These are phyloP conservation scores for Drosophila testacea DNA, from an alignment of 2,888 invertebrate species.

Conservation along the genomic window DNA sequence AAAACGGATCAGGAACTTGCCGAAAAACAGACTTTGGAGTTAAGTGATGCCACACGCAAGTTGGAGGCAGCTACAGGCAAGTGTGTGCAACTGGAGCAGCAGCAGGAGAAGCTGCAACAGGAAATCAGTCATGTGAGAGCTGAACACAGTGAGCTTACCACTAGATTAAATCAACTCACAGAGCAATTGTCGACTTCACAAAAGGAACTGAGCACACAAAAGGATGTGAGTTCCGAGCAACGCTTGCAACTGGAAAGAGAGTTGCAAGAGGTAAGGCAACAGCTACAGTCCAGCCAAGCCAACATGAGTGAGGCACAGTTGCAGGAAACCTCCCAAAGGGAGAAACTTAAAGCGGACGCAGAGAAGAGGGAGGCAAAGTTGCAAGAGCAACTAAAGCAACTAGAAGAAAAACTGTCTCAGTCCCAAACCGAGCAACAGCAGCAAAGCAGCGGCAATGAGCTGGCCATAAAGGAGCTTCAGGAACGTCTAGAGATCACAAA, in stretches of 20 bases:
- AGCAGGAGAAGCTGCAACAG: constrained; percentile 64
- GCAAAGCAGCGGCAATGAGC: constrained; percentile 57
- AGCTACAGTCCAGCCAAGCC: constrained; percentile 54
- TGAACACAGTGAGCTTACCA: constrained; percentile 56
- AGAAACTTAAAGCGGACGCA: constrained; percentile 45
- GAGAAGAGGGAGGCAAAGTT: constrained; percentile 31
- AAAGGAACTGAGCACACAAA: constrained; percentile 58
- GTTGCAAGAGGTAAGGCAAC: constrained; percentile 68
- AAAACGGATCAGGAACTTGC: constrained; percentile 67
- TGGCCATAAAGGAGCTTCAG: constrained; percentile 64
- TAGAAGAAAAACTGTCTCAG: constrained; percentile 49
- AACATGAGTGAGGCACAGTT: constrained; percentile 45
- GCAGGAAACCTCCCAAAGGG: constrained; percentile 45
- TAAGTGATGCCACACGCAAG: constrained; percentile 68
- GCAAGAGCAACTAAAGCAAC: constrained; percentile 48
- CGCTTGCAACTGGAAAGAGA: constrained; percentile 67
- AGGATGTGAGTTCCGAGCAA: constrained; percentile 64
- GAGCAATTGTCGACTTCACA: constrained; percentile 66
- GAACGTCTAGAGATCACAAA: constrained; percentile 69
- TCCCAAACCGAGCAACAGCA: constrained; percentile 50
- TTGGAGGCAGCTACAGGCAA: constrained; percentile 62
- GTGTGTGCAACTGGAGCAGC: constrained; percentile 55
- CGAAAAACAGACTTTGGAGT: constrained; percentile 67
- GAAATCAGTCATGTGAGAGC: constrained; percentile 56
- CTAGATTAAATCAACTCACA: constrained; percentile 61